phyloP scores from a whole-genome alignment of 1,140 invertebrate species.

The Parasteatoda tepidariorum region DNA sequence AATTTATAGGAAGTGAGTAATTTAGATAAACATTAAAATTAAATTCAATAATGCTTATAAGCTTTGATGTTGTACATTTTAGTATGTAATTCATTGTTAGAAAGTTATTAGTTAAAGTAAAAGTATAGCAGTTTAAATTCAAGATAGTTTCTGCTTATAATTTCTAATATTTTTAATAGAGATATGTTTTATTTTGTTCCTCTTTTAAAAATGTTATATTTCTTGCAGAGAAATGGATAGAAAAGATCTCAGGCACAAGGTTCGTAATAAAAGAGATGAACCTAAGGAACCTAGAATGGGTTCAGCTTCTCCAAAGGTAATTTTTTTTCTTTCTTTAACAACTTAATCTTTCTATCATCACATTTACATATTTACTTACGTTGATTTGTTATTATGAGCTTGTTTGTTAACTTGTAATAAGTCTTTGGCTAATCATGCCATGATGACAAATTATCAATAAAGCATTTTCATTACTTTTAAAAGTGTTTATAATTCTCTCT shows the following conservation, averaged over 20 bases:
- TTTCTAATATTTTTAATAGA: neutral
- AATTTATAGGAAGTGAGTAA: neutral
- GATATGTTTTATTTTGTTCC: conserved; percentile 2
- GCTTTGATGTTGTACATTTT: neutral
- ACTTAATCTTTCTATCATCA: neutral
- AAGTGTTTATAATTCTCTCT: too few species aligned
- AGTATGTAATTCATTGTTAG: too few species aligned
- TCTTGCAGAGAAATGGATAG: conserved; percentile 40
- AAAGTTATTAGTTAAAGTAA: neutral
- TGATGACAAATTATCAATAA: too few species aligned
- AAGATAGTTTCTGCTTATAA: too few species aligned
- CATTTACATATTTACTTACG: too few species aligned
- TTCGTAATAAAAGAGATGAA: conserved; percentile 44
- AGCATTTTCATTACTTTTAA: too few species aligned
- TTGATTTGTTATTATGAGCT: too few species aligned
- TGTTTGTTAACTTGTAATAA: too few species aligned
- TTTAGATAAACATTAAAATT: neutral
- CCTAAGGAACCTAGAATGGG: conserved; percentile 48
- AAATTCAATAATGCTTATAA: neutral
- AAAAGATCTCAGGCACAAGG: conserved; percentile 55
- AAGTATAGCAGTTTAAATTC: too few species aligned
- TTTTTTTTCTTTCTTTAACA: neutral
- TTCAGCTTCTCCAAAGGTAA: conserved; percentile 54
- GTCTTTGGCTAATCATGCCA: too few species aligned
- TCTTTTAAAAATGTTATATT: too few species aligned